Evolutionary conservation across 2,113 vertebrate genomes (phyloP), one percentile per base, ranked within the genome.

Genomic region (Psophia crepitans): DNA sequence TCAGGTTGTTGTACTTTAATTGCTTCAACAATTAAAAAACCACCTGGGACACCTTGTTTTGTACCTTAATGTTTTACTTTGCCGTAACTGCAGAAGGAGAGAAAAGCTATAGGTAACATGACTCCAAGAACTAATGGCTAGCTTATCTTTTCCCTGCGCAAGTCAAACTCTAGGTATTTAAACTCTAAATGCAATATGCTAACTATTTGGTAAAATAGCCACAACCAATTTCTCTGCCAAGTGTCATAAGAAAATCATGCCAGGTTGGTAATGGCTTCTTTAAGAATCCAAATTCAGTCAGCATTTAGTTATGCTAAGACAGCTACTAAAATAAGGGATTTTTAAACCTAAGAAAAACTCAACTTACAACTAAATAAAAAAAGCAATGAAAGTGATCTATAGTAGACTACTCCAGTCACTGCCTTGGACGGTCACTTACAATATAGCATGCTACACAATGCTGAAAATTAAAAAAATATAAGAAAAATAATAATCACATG

Each of bases 41-140:
- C 96, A 96, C 46, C 89, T 54, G 96, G 94, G 97, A 83, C 69
- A 3, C 23, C 35, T 77, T 87, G 78, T 74, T 84, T 84, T 78
- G 56, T 30, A 86, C 91, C 58, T 71, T 12, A n/a, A 51, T 2
- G 33, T 28, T 90, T 60, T 64, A 71, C 75, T 88, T 74, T n/a
- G 77, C 46, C 84, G 96, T 73, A 95, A 93, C 70, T 95, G 84
- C 94, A 95, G 73, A 81, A 78, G 2, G 5, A 75, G 51, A 83
- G 54, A 84, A 83, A 57, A 87, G 19, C 41, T n/a, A 32, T 2
- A 78, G 26, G 81, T 73, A 93, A 93, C 23, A 37, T 0, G 15
- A 69, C n/a, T 53, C 65, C 39, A 76, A 54, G 53, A 87, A 37
- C 28, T 53, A 87, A n/a, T 22, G 23, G 39, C 28, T 53, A 82